A percentile compares a stretch with the other conserved stretches of the same genome.
Evolutionary conservation across 1,140 invertebrate species (phyloP).

Genomic region (Formica exsecta): DNA sequence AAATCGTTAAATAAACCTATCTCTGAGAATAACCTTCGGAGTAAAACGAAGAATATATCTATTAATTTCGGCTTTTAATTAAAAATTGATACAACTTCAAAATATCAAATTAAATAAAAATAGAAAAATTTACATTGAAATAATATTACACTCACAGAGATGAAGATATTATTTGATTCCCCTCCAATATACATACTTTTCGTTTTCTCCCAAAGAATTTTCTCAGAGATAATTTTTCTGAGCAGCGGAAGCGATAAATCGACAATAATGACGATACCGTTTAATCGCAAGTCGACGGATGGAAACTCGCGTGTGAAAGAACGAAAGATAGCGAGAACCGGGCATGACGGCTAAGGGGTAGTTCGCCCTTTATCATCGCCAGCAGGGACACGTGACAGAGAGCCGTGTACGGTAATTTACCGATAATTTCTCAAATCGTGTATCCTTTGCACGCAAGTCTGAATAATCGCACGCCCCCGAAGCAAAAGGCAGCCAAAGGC

Average conservation of each 20-base stretch:
- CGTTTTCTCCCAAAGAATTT: not conserved
- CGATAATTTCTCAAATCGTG: conserved; percentile 70
- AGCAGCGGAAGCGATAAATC: conserved; percentile 36
- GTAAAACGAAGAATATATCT: not conserved
- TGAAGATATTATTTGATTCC: not conserved
- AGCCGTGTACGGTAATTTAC: conserved; percentile 42
- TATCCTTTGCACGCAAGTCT: conserved; percentile 32
- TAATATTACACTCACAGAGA: not conserved
- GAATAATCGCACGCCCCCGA: conserved; percentile 62
- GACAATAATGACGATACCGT: not conserved
- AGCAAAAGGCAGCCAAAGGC: conserved; percentile 24
- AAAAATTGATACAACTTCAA: too few relatives aligned
- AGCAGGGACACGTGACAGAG: not conserved
- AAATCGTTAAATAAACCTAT: not conserved
- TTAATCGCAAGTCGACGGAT: conserved; percentile 11
- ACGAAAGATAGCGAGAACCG: conserved; percentile 7
- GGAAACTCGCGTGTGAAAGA: not conserved
- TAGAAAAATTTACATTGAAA: not conserved
- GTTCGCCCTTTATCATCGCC: conserved; percentile 45
- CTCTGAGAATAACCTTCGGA: not conserved
- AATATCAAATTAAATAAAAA: not conserved
- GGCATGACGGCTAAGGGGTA: conserved; percentile 31
- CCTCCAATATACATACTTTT: not conserved
- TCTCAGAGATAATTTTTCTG: not conserved
- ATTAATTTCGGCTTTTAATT: not conserved